phyloP scores from a whole-genome alignment of 2,113 vertebrate species.

The Gadus macrocephalus region DNA sequence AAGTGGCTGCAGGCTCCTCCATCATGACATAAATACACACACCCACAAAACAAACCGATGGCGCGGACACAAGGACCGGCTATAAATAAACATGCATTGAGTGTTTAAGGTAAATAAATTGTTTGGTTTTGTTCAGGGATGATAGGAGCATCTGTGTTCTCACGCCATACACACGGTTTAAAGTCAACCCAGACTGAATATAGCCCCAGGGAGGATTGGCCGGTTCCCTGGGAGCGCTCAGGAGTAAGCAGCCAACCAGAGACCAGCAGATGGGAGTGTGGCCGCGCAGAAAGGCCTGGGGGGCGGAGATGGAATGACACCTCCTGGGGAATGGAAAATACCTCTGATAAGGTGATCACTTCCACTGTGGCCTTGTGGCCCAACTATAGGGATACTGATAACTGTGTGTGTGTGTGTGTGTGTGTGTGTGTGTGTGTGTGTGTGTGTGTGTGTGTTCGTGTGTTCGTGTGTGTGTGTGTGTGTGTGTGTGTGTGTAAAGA shows the following conservation, averaged over 20 bases:
- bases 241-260: conserved; percentile 33
- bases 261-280: conserved; percentile 41
- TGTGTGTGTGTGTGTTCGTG: too few species aligned
- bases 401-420: conserved; percentile 19
- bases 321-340: conserved; percentile 67
- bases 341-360: conserved; percentile 67
- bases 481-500: too few species aligned
- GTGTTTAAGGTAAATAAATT: background rate
- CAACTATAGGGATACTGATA: conserved; percentile 44
- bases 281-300: conserved; percentile 42
- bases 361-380: conserved; percentile 44
- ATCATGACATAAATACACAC: conserved; percentile 12
- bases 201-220: conserved; percentile 32
- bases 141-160: too few species aligned
- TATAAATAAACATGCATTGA: background rate
- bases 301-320: conserved; percentile 63
- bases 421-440: background rate
- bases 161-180: background rate
- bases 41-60: conserved; percentile 7
- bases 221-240: conserved; percentile 20
- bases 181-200: conserved; percentile 33
- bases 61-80: background rate
- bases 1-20: conserved; percentile 24
- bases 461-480: too few species aligned
- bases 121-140: background rate